Conservation (phyloP, 2,113 vertebrate genomes). For the Chrysochloris asiatica region DNA sequence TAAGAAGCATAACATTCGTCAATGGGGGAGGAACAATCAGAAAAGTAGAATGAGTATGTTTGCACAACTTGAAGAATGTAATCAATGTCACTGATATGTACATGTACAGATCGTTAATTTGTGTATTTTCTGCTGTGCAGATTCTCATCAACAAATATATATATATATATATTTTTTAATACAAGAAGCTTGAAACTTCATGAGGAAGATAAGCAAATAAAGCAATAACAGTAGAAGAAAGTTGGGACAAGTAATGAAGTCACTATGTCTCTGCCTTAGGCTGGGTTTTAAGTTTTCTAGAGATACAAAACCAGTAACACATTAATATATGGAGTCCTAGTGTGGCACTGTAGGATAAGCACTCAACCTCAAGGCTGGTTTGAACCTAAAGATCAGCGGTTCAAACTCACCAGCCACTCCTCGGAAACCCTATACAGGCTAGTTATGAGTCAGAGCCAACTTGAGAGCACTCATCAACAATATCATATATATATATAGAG, state of each 20-base stretch:
- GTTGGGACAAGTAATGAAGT: background rate
- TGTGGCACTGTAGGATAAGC: too few species aligned
- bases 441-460: too few species aligned
- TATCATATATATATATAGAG: too few species aligned
- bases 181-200: background rate
- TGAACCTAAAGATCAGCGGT: too few species aligned
- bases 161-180: background rate
- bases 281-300: too few species aligned
- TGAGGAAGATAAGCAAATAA: background rate
- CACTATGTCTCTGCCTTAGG: too few species aligned
- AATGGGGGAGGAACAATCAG: background rate
- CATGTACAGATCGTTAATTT: background rate
- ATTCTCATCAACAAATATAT: background rate
- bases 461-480: too few species aligned
- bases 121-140: background rate
- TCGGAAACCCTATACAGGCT: too few species aligned
- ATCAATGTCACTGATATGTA: background rate
- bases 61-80: background rate
- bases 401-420: too few species aligned
- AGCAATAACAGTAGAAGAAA: background rate
- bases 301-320: too few species aligned
- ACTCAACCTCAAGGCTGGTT: too few species aligned
- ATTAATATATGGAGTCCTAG: too few species aligned
- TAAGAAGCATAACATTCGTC: background rate
- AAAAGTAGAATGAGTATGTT: background rate